Evolutionary conservation across 2,888 invertebrate genomes (phyloP), one percentile per base, ranked within the genome.

Genomic region (Helleia helle): DNA sequence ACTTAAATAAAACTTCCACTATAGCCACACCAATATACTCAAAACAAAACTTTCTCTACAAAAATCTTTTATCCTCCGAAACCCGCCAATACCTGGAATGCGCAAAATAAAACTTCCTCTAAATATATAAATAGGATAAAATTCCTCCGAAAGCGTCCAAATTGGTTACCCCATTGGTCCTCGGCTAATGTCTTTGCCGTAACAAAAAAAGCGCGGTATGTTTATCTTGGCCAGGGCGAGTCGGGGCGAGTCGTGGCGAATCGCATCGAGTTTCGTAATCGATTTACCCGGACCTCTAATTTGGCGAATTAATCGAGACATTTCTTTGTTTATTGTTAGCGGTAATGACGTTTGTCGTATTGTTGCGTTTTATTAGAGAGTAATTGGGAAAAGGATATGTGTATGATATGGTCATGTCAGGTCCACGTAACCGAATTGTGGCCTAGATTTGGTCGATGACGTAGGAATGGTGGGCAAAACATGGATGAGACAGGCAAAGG

Each of bases 121-220:
- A n/a, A n/a, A n/a, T n/a, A n/a, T n/a, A n/a, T n/a, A n/a, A n/a
- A n/a, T n/a, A n/a, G n/a, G n/a, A n/a, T n/a, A n/a, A n/a, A n/a
- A n/a, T n/a, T 63, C 56, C 52, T 12, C 17, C 18, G 28, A 50
- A 34, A 18, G 38, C 15, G 3, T 48, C 48, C 39, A 13, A 40
- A 44, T 58, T 65, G 71, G 49, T 64, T 71, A 75, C 65, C 56
- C 58, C 41, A 51, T 50, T 55, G 61, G 59, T 81, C 84, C 84
- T 79, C 81, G 83, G 71, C 79, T 84, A 84, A 84, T 84, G 84
- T 84, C 84, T 84, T 81, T 66, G 71, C 65, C 65, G 73, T 69
- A 68, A 64, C 65, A 67, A 69, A 46, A 65, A 80, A 83, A 77
- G 61, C 57, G 68, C 69, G 79, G 76, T 75, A 77, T 84, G 84